Percentiles rank a stretch among this genome's conserved stretches.
Evolutionary conservation across 2,888 invertebrate genomes (phyloP).

Genomic region (Strigamia transsilvanica): DNA sequence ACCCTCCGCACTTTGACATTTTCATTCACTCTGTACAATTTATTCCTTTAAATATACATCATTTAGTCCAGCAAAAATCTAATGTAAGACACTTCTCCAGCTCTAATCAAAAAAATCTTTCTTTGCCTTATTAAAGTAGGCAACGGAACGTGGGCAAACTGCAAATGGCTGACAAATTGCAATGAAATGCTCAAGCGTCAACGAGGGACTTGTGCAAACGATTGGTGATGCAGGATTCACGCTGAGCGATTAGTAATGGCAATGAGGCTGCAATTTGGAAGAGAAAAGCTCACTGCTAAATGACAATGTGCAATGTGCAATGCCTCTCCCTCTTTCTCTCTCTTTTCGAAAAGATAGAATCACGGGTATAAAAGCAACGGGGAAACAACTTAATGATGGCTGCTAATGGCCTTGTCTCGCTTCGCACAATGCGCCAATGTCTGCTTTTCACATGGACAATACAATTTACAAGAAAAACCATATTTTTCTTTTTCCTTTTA

Average conservation of each 20-base stretch:
- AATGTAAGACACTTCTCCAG: conserved; percentile 31
- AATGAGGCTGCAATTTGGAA: conserved; percentile 43
- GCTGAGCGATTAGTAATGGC: conserved; percentile 49
- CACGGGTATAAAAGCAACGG: conserved; percentile 36
- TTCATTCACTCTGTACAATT: conserved; percentile 24
- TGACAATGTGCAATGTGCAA: conserved; percentile 35
- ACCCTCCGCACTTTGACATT: conserved; percentile 31
- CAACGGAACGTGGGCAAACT: conserved; percentile 38
- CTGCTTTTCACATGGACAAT: conserved; percentile 1
- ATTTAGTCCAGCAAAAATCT: conserved; percentile 29
- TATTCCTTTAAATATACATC: conserved; percentile 32
- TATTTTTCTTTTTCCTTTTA: neutral
- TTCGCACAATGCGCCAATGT: conserved; percentile 37
- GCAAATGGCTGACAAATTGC: conserved; percentile 48
- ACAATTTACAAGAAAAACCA: conserved; percentile 14
- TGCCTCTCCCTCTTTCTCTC: neutral
- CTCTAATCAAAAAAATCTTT: conserved; percentile 38
- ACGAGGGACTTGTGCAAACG: conserved; percentile 49
- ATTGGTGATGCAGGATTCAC: conserved; percentile 48
- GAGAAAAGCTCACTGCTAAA: conserved; percentile 47
- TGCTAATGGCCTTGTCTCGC: conserved; percentile 31
- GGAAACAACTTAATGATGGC: conserved; percentile 48
- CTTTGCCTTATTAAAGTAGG: conserved; percentile 44
- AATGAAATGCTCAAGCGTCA: conserved; percentile 47
- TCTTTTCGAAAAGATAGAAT: conserved; percentile 39